These are phyloP conservation scores for Aphodius granarius DNA, from an alignment of 2,888 invertebrate genomes.

Conservation along the genomic window DNA sequence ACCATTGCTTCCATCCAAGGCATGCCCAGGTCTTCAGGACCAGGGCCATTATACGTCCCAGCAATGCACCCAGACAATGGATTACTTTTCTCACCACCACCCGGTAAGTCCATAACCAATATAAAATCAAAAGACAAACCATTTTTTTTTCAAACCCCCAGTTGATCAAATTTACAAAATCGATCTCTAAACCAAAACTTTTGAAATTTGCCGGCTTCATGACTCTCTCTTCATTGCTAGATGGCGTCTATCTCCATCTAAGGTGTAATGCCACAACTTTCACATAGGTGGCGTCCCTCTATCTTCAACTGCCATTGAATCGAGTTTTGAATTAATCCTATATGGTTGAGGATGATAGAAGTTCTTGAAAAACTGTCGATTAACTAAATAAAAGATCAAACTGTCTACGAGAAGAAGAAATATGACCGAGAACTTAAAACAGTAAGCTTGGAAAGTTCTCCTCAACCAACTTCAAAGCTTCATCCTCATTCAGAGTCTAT, in stretches of 20 bases:
- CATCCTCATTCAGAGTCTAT: too few relatives aligned
- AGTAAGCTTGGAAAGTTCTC: conserved; percentile 43
- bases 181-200: background rate
- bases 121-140: background rate
- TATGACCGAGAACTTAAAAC: conserved; percentile 40
- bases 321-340: background rate
- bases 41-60: conserved; percentile 43
- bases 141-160: background rate
- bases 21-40: conserved; percentile 31
- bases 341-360: background rate
- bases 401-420: background rate
- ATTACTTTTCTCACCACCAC: conserved; percentile 50
- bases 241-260: background rate
- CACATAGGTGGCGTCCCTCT: background rate
- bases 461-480: conserved; percentile 34
- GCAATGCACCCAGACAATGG: conserved; percentile 52
- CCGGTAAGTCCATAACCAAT: conserved; percentile 43
- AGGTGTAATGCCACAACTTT: background rate
- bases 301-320: too few relatives aligned
- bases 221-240: background rate
- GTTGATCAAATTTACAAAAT: too few relatives aligned
- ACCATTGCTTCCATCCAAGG: conserved; percentile 47
- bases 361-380: background rate
- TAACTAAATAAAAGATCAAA: background rate
- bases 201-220: background rate